Conservation (phyloP, 2,113 vertebrate genomes). For the Chlorodrepanis virens region DNA sequence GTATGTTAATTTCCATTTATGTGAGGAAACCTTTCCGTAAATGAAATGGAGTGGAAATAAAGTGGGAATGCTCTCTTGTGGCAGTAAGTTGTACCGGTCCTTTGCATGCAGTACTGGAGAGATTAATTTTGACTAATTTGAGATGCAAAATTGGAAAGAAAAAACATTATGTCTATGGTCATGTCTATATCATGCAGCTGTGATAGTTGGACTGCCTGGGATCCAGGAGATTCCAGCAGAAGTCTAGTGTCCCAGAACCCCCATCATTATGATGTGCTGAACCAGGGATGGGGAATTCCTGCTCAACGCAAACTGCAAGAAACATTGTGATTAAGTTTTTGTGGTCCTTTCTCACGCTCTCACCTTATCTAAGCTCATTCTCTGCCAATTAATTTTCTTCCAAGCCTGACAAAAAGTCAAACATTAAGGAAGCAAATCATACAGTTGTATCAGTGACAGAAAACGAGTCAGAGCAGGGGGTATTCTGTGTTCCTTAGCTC, state of each 20-base stretch:
- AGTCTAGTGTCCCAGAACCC: background rate
- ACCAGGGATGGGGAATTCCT: background rate
- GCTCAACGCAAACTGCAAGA: background rate
- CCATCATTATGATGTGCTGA: background rate
- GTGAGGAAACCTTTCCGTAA: background rate
- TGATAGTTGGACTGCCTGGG: background rate
- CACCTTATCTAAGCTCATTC: background rate
- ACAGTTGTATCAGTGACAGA: background rate
- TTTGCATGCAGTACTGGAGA: accelerated
- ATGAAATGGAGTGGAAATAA: background rate
- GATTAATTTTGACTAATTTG: background rate
- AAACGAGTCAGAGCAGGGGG: background rate
- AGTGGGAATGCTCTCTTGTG: background rate
- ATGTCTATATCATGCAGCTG: background rate
- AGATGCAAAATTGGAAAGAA: background rate
- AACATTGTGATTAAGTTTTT: background rate
- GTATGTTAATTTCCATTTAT: background rate
- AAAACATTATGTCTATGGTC: background rate
- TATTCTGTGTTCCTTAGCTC: background rate
- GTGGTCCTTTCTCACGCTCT: background rate
- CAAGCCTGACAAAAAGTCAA: background rate
- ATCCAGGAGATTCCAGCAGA: background rate
- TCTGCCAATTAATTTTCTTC: background rate
- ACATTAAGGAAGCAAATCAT: background rate
- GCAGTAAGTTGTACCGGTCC: background rate